Conservation (phyloP, 2,888 invertebrate species). For the Pinctada fucata region DNA sequence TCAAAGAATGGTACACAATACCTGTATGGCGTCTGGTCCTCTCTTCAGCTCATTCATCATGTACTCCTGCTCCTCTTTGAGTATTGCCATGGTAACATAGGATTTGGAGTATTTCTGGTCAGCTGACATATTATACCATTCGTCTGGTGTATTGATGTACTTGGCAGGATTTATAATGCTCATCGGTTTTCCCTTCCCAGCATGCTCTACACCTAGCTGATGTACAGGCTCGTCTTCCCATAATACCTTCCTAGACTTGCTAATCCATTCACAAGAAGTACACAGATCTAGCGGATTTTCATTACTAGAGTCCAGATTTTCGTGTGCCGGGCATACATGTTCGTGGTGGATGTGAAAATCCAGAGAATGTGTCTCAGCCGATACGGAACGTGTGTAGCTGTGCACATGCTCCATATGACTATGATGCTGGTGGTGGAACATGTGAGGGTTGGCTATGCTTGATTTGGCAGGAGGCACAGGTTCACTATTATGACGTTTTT, state of each 20-base stretch:
- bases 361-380: slow-evolving; percentile 22
- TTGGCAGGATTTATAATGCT: slow-evolving; percentile 61
- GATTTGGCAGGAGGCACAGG: slow-evolving; percentile 4
- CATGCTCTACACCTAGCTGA: slow-evolving; percentile 35
- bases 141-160: slow-evolving; percentile 67
- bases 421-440: neutral
- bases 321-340: slow-evolving; percentile 15
- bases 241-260: slow-evolving; percentile 61
- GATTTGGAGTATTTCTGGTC: slow-evolving; percentile 67
- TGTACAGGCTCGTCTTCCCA: slow-evolving; percentile 63
- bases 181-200: slow-evolving; percentile 48
- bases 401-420: neutral
- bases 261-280: slow-evolving; percentile 52
- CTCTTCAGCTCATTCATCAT: slow-evolving; percentile 66
- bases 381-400: slow-evolving; percentile 17
- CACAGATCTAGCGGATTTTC: slow-evolving; percentile 45
- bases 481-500: slow-evolving; percentile 35
- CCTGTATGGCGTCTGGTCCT: slow-evolving; percentile 57
- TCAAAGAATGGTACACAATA: too few species aligned
- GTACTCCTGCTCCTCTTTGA: slow-evolving; percentile 68
- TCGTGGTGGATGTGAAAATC: slow-evolving; percentile 6
- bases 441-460: neutral
- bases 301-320: slow-evolving; percentile 9
- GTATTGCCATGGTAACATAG: slow-evolving; percentile 65
- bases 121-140: slow-evolving; percentile 69